Evolutionary conservation across 1,140 invertebrate genomes (phyloP).

Genomic region (Amphibalanus amphitrite): DNA sequence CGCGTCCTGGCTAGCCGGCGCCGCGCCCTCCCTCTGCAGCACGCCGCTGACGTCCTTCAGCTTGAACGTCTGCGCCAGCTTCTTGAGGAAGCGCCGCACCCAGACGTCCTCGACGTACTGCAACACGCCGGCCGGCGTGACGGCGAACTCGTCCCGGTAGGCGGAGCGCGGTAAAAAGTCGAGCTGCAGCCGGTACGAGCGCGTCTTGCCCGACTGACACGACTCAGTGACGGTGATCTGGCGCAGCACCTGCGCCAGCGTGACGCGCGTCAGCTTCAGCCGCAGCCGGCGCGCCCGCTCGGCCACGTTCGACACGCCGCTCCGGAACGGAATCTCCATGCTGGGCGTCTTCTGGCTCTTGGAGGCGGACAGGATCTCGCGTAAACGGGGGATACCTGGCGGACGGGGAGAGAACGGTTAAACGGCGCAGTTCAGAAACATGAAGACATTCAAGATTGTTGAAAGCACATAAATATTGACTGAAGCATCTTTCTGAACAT

Average conservation of each 20-base stretch:
- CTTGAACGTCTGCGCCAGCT: slow-evolving; percentile 42
- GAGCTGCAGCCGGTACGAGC: slow-evolving; percentile 30
- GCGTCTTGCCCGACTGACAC: background rate
- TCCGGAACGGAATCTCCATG: slow-evolving; percentile 74
- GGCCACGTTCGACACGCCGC: slow-evolving; percentile 27
- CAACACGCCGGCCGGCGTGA: slow-evolving; percentile 46
- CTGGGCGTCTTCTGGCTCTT: slow-evolving; percentile 84
- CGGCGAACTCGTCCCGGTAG: slow-evolving; percentile 48
- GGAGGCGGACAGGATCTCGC: slow-evolving; percentile 87
- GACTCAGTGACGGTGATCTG: slow-evolving; percentile 29
- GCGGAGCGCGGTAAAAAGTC: slow-evolving; percentile 49
- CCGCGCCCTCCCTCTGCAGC: slow-evolving; percentile 24
- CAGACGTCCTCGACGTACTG: slow-evolving; percentile 30
- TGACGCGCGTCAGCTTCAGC: slow-evolving; percentile 47
- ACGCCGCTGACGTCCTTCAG: slow-evolving; percentile 9
- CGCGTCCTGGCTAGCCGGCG: slow-evolving; percentile 36
- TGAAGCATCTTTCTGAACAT: too few relatives aligned
- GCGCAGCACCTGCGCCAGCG: slow-evolving; percentile 56
- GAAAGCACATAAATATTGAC: too few relatives aligned
- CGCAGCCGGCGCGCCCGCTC: slow-evolving; percentile 31
- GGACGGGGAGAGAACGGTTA: too few relatives aligned
- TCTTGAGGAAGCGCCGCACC: slow-evolving; percentile 25
- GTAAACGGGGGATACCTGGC: slow-evolving; percentile 60
- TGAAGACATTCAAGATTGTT: too few relatives aligned
- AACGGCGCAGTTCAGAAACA: too few relatives aligned